phyloP scores from a whole-genome alignment of 2,888 invertebrate genomes.

The Nomada ferruginata region DNA sequence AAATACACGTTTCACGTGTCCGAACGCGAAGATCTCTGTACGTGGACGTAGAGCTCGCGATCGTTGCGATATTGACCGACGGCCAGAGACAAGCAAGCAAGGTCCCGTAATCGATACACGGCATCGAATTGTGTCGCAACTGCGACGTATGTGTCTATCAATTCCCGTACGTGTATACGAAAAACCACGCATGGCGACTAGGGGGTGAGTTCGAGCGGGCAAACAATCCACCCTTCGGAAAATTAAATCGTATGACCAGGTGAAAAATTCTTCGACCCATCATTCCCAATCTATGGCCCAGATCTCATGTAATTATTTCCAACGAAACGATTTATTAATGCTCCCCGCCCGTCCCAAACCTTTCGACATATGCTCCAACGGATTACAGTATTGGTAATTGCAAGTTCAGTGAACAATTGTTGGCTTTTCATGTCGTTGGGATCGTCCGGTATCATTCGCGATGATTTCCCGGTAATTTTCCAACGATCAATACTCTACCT shows the following conservation, averaged over 20 bases:
- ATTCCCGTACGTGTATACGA: conserved; percentile 4
- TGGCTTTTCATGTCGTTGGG: background rate
- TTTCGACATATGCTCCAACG: too few relatives aligned
- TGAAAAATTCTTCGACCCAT: conserved; percentile 24
- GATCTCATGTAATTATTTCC: conserved; percentile 37
- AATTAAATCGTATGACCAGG: conserved; percentile 44
- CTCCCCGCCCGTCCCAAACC: background rate
- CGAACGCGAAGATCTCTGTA: conserved; percentile 38
- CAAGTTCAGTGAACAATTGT: background rate
- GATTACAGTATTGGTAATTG: background rate
- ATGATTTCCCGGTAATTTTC: conserved; percentile 28
- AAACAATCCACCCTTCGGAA: conserved; percentile 13
- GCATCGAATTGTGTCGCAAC: conserved; percentile 56
- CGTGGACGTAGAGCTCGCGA: conserved; percentile 23
- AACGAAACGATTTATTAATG: background rate
- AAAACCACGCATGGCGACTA: background rate
- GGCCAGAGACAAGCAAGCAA: conserved; percentile 61
- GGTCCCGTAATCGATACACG: conserved; percentile 73
- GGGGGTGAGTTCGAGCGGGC: conserved; percentile 16
- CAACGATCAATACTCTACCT: conserved; percentile 18
- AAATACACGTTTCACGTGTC: conserved; percentile 40
- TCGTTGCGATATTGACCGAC: conserved; percentile 62
- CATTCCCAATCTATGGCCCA: conserved; percentile 43
- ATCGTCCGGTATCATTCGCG: background rate
- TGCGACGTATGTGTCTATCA: conserved; percentile 43